Evolutionary conservation across 1,140 invertebrate genomes (phyloP).

Genomic region (Micrasema minimum): DNA sequence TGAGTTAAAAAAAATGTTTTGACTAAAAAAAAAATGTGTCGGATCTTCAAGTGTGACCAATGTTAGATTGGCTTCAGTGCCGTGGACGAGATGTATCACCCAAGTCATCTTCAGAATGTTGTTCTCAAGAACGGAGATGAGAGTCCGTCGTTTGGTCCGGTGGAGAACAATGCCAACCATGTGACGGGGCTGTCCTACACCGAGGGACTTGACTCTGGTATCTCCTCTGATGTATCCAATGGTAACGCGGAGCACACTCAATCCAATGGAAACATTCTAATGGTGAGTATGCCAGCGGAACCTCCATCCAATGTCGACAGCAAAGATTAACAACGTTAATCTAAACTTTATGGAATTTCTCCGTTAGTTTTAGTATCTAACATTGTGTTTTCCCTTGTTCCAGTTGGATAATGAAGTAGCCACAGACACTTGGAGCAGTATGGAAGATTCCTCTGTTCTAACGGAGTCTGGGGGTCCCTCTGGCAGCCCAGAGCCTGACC

Average conservation of each 20-base stretch:
- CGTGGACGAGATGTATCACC: background rate
- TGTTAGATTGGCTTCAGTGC: background rate
- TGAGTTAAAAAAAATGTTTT: background rate
- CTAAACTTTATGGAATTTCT: background rate
- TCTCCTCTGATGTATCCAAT: slow-evolving; percentile 27
- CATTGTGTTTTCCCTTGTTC: slow-evolving; percentile 56
- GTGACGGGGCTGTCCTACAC: background rate
- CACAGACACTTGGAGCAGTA: slow-evolving; percentile 67
- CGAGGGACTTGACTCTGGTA: slow-evolving; percentile 19
- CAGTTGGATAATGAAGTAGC: slow-evolving; percentile 68
- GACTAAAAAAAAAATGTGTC: background rate
- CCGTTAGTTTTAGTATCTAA: background rate
- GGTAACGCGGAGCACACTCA: slow-evolving; percentile 14
- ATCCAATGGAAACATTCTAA: slow-evolving; percentile 7
- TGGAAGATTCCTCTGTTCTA: slow-evolving; percentile 65
- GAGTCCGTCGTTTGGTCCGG: background rate
- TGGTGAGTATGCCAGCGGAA: background rate
- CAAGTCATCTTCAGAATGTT: slow-evolving; percentile 18
- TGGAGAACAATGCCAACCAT: slow-evolving; percentile 20
- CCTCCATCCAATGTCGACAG: background rate
- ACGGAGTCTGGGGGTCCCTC: slow-evolving; percentile 63
- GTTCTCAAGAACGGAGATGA: background rate
- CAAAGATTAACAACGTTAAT: background rate
- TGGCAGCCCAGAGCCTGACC: slow-evolving; percentile 57
- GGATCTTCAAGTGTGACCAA: background rate